These are phyloP conservation scores for Euwallacea similis DNA, from an alignment of 1,140 invertebrate genomes.

Conservation along the genomic window DNA sequence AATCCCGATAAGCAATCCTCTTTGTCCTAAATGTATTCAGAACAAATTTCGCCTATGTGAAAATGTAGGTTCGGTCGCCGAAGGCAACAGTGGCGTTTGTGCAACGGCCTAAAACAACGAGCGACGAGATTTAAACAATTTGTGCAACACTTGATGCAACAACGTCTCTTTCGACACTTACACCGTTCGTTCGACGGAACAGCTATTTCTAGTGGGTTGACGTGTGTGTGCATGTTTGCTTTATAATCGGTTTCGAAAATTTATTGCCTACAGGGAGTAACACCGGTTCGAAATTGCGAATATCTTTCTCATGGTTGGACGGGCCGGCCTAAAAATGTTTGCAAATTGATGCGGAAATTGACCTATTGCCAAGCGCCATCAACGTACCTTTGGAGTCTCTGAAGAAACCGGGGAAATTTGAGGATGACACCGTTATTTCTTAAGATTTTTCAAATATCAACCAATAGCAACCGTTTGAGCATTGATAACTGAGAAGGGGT, in stretches of 20 bases:
- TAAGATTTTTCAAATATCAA: too few species aligned
- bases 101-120: conserved; percentile 22
- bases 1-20: too few species aligned
- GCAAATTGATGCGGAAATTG: too few species aligned
- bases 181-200: background rate
- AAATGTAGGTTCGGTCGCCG: conserved; percentile 25
- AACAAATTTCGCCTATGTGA: conserved; percentile 10
- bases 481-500: too few species aligned
- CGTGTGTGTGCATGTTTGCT: conserved; percentile 6
- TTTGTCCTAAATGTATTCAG: background rate
- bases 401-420: too few species aligned
- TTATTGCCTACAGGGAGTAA: background rate
- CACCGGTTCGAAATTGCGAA: background rate
- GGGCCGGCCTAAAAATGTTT: too few species aligned
- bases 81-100: conserved; percentile 10
- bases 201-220: conserved; percentile 17
- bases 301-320: too few species aligned
- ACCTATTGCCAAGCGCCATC: too few species aligned
- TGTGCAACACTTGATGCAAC: conserved; percentile 23
- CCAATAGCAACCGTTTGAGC: too few species aligned
- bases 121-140: conserved; percentile 21
- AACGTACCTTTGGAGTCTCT: too few species aligned
- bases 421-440: too few species aligned
- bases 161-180: conserved; percentile 12
- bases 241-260: conserved; percentile 12